Percentiles rank a stretch among this genome's conserved stretches.
phyloP scores from a whole-genome alignment of 2,797 vertebrate genomes.

The Lagocephalus sceleratus region DNA sequence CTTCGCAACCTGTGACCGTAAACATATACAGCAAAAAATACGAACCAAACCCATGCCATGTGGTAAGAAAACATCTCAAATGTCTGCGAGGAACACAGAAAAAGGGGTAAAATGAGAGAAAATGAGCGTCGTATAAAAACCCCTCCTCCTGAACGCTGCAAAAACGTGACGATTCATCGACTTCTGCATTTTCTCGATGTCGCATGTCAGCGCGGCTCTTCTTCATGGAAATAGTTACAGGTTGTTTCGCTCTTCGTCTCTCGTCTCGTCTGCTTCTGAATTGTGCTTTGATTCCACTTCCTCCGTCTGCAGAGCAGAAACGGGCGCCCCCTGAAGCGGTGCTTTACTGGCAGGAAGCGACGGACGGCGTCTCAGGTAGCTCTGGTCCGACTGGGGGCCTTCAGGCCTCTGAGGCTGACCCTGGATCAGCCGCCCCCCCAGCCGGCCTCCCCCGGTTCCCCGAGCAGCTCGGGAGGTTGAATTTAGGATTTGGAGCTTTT shows the following conservation, averaged over 20 bases:
- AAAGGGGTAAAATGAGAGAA: constrained; percentile 55
- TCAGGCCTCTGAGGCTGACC: too few relatives aligned
- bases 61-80: constrained; percentile 90
- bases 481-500: too few relatives aligned
- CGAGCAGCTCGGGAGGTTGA: too few relatives aligned
- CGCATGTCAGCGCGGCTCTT: constrained; percentile 86
- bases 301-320: constrained; percentile 85
- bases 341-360: constrained; percentile 91
- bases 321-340: constrained; percentile 90
- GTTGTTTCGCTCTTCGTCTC: constrained; percentile 84
- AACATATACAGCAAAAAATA: constrained; percentile 98
- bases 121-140: constrained; percentile 88
- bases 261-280: constrained; percentile 88
- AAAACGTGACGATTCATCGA: constrained; percentile 88
- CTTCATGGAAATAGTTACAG: constrained; percentile 95
- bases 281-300: constrained; percentile 98
- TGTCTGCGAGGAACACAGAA: constrained; percentile 59
- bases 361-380: constrained; percentile 44
- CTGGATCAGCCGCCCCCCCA: too few relatives aligned
- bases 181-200: constrained; percentile 93
- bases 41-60: constrained; percentile 90
- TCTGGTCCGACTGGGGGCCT: too few relatives aligned
- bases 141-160: constrained; percentile 89
- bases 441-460: too few relatives aligned
- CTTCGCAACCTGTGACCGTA: constrained; percentile 94